These are phyloP conservation scores for Manacus vitellinus DNA, from an alignment of 2,113 vertebrate species.

Conservation along the genomic window DNA sequence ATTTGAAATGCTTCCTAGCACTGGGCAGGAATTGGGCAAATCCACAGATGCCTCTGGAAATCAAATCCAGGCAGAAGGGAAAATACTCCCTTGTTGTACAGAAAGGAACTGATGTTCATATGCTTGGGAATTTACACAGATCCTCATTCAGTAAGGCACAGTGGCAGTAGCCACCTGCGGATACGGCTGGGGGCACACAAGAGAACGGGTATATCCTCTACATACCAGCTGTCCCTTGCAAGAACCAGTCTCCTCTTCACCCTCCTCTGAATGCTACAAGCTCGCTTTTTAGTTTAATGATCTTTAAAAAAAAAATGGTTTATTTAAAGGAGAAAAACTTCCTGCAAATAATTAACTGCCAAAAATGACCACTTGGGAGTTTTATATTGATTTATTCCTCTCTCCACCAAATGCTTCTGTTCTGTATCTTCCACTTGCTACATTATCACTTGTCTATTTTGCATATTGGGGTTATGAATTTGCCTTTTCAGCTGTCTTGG, in stretches of 20 bases:
- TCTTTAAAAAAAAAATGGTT: neutral
- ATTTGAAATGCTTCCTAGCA: slow-evolving; percentile 26
- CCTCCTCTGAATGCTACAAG: slow-evolving; percentile 53
- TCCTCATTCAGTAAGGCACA: slow-evolving; percentile 38
- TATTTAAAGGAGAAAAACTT: slow-evolving; percentile 59
- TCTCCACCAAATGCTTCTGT: neutral
- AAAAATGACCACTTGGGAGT: slow-evolving; percentile 53
- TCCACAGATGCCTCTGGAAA: slow-evolving; percentile 32
- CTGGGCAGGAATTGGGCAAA: slow-evolving; percentile 14
- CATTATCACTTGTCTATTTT: slow-evolving; percentile 51
- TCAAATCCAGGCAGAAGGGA: slow-evolving; percentile 48
- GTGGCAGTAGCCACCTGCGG: slow-evolving; percentile 52
- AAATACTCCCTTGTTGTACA: slow-evolving; percentile 53
- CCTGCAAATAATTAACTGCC: slow-evolving; percentile 68
- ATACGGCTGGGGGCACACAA: slow-evolving; percentile 55
- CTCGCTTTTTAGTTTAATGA: slow-evolving; percentile 49
- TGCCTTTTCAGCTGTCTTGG: slow-evolving; percentile 52
- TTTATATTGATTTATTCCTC: slow-evolving; percentile 56
- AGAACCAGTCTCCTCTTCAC: slow-evolving; percentile 29
- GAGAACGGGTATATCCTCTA: slow-evolving; percentile 57
- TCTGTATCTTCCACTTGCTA: slow-evolving; percentile 12
- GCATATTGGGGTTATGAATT: slow-evolving; percentile 47
- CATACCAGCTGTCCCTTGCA: slow-evolving; percentile 53
- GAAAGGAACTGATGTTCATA: slow-evolving; percentile 53
- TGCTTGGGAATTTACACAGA: slow-evolving; percentile 43